Conservation (phyloP, 1,140 invertebrate species). For the Drosophila tani region DNA sequence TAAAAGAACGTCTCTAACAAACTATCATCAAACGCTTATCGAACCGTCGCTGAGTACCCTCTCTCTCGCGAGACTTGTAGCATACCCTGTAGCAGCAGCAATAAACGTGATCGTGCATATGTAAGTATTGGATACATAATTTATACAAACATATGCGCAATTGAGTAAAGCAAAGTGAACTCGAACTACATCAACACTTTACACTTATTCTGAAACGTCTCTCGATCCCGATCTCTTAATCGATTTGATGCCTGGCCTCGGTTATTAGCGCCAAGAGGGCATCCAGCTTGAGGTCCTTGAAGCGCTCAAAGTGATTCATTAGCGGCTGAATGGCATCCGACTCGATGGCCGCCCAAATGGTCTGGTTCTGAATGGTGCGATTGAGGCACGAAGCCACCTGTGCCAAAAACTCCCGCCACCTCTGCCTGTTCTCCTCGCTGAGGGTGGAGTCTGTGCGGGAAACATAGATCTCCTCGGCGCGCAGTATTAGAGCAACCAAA, state of each 20-base stretch:
- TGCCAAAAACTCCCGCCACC: slow-evolving; percentile 78
- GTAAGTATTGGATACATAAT: slow-evolving; percentile 58
- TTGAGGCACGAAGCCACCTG: slow-evolving; percentile 76
- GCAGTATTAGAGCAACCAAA: slow-evolving; percentile 75
- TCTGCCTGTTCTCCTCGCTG: slow-evolving; percentile 56
- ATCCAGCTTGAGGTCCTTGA: slow-evolving; percentile 81
- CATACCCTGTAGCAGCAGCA: slow-evolving; percentile 57
- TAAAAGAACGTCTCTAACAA: slow-evolving; percentile 65
- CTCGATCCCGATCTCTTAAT: slow-evolving; percentile 44
- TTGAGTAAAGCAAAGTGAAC: slow-evolving; percentile 43
- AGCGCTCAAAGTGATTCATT: slow-evolving; percentile 82
- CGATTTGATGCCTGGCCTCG: slow-evolving; percentile 81
- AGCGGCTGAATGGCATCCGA: slow-evolving; percentile 83
- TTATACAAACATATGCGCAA: slow-evolving; percentile 52
- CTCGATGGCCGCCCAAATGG: slow-evolving; percentile 81
- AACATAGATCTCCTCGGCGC: slow-evolving; percentile 74
- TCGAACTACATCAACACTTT: slow-evolving; percentile 42
- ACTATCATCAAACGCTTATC: slow-evolving; percentile 54
- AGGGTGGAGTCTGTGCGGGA: slow-evolving; percentile 51
- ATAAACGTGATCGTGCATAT: slow-evolving; percentile 48
- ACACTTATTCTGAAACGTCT: slow-evolving; percentile 36
- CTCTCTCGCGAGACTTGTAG: slow-evolving; percentile 42
- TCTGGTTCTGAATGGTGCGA: slow-evolving; percentile 80
- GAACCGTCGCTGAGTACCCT: slow-evolving; percentile 39
- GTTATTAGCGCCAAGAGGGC: slow-evolving; percentile 80